phyloP scores from a whole-genome alignment of 2,888 invertebrate genomes.

The Eugnorisma glareosa region DNA sequence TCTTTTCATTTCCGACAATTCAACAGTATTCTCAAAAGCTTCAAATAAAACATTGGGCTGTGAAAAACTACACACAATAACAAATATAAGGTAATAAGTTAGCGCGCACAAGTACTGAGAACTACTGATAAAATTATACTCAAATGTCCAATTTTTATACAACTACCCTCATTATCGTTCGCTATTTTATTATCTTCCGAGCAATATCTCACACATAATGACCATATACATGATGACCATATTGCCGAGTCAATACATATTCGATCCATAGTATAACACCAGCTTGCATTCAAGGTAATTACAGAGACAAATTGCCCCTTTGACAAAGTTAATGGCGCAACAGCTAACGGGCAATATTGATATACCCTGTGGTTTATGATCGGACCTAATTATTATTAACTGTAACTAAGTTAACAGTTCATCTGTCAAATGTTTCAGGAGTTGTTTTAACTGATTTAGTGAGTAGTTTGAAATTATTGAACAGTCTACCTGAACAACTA shows the following conservation, averaged over 20 bases:
- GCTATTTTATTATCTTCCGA: too few relatives aligned
- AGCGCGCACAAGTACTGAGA: too few relatives aligned
- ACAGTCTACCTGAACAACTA: not conserved
- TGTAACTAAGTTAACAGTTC: conserved; percentile 14
- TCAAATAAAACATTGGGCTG: too few relatives aligned
- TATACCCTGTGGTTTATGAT: conserved; percentile 49
- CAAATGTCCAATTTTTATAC: too few relatives aligned
- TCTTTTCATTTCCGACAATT: too few relatives aligned
- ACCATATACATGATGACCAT: not conserved
- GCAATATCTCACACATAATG: not conserved
- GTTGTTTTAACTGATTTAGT: not conserved
- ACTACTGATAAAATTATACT: too few relatives aligned
- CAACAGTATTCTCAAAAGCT: too few relatives aligned
- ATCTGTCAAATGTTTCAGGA: conserved; percentile 3
- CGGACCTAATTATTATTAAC: conserved; percentile 34
- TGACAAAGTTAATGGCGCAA: conserved; percentile 58
- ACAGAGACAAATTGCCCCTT: conserved; percentile 52
- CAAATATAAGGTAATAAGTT: too few relatives aligned
- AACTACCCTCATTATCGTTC: too few relatives aligned
- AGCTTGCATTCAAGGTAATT: conserved; percentile 37
- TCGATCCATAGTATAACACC: conserved; percentile 17
- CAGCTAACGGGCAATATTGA: conserved; percentile 48
- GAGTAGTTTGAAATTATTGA: not conserved
- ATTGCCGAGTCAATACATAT: conserved; percentile 5
- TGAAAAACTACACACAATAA: too few relatives aligned